Evolutionary conservation across 2,797 vertebrate species (phyloP).

Genomic region (Orestias chungarensis): DNA sequence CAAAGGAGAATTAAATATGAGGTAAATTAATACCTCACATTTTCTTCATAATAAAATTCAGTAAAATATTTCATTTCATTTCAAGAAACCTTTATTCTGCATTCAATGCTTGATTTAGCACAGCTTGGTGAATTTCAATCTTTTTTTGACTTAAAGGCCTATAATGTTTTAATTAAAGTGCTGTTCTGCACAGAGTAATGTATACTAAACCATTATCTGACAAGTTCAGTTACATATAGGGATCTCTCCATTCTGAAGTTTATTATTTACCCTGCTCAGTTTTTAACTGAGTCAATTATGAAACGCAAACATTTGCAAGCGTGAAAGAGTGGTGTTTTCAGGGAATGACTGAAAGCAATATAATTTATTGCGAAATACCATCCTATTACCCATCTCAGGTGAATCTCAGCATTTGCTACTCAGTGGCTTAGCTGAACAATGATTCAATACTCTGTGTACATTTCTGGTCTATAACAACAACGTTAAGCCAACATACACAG

Average conservation of each 20-base stretch:
- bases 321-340: conserved; percentile 30
- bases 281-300: conserved; percentile 60
- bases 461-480: conserved; percentile 64
- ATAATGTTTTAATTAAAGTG: no score
- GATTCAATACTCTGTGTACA: conserved; percentile 66
- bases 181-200: not conserved
- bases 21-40: not conserved
- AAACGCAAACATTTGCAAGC: conserved; percentile 48
- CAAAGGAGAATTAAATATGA: not conserved
- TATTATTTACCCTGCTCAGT: conserved; percentile 50
- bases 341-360: conserved; percentile 59
- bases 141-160: no score
- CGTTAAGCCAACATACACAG: conserved; percentile 20
- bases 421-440: conserved; percentile 49
- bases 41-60: not conserved
- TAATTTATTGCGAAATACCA: conserved; percentile 73
- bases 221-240: conserved; percentile 6
- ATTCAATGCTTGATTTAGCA: conserved; percentile 27
- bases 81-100: not conserved
- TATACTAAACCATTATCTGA: conserved; percentile 20
- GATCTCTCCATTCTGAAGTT: conserved; percentile 24
- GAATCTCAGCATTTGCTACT: conserved; percentile 48
- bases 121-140: not conserved
- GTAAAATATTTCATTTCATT: not conserved
- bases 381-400: conserved; percentile 67